These are phyloP conservation scores for Eupelmus urozonus DNA, from an alignment of 2,888 invertebrate species.

Conservation along the genomic window DNA sequence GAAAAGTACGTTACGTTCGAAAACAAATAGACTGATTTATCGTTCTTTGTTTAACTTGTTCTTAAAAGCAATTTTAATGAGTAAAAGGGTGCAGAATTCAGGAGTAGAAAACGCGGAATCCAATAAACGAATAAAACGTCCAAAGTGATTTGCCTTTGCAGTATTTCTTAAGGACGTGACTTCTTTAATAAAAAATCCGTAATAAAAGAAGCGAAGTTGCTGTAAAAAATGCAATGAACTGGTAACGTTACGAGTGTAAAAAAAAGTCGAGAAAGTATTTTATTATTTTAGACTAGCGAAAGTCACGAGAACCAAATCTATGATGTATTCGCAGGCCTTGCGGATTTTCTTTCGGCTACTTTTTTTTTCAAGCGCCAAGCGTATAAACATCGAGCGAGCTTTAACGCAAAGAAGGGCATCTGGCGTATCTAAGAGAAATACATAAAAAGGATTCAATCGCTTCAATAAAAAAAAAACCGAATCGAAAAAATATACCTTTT, in stretches of 20 bases:
- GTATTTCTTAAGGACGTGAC: background rate
- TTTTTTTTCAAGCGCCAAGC: background rate
- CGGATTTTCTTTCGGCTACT: background rate
- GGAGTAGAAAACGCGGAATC: too few relatives aligned
- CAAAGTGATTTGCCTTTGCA: too few relatives aligned
- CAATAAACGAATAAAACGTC: too few relatives aligned
- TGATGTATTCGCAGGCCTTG: background rate
- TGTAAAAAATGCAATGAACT: too few relatives aligned
- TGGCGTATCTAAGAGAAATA: conserved; percentile 35
- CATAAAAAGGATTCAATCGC: conserved; percentile 24
- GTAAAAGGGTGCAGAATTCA: too few relatives aligned
- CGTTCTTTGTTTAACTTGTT: too few relatives aligned
- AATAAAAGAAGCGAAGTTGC: background rate
- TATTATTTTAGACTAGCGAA: background rate
- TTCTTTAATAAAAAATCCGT: background rate
- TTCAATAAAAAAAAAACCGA: conserved; percentile 45
- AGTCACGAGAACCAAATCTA: background rate
- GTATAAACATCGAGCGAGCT: conserved; percentile 6
- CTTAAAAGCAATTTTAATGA: too few relatives aligned
- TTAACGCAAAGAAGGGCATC: conserved; percentile 43
- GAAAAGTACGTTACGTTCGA: too few relatives aligned
- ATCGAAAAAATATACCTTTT: conserved; percentile 66
- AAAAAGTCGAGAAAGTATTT: background rate
- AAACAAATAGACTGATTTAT: too few relatives aligned
- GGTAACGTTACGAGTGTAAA: too few relatives aligned